phyloP scores from a whole-genome alignment of 1,140 invertebrate species.

The Bombus terrestris region DNA sequence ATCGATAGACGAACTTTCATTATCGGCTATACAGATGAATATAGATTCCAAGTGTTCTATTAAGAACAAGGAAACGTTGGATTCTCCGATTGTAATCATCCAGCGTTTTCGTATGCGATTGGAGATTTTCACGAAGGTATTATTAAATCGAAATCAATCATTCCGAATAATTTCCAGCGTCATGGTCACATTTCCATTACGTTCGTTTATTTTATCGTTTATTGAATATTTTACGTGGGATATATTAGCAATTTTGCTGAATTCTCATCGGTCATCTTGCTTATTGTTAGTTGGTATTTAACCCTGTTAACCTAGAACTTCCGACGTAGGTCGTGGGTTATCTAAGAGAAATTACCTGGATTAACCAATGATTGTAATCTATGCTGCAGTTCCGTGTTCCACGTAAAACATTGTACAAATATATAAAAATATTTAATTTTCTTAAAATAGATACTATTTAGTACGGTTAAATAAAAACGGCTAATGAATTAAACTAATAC shows the following conservation, averaged over 20 bases:
- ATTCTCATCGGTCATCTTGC: conserved; percentile 25
- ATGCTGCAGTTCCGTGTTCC: not conserved
- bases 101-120: not conserved
- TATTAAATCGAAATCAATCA: conserved; percentile 4
- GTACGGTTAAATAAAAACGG: too few species aligned
- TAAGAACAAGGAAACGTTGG: conserved; percentile 5
- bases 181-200: conserved; percentile 7
- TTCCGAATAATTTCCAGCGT: conserved; percentile 25
- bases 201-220: conserved; percentile 14
- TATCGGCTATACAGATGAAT: not conserved
- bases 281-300: not conserved
- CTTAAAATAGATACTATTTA: too few species aligned
- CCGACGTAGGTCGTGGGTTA: not conserved
- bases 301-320: not conserved
- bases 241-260: conserved; percentile 25
- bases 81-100: not conserved
- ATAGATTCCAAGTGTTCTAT: not conserved
- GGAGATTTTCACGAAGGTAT: conserved; percentile 10
- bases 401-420: not conserved
- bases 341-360: not conserved
- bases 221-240: conserved; percentile 28
- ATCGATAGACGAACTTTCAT: not conserved
- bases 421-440: not conserved
- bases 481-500: too few species aligned
- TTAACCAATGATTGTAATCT: not conserved